Conservation (phyloP, 2,797 vertebrate genomes). For the Siniperca obscura region DNA sequence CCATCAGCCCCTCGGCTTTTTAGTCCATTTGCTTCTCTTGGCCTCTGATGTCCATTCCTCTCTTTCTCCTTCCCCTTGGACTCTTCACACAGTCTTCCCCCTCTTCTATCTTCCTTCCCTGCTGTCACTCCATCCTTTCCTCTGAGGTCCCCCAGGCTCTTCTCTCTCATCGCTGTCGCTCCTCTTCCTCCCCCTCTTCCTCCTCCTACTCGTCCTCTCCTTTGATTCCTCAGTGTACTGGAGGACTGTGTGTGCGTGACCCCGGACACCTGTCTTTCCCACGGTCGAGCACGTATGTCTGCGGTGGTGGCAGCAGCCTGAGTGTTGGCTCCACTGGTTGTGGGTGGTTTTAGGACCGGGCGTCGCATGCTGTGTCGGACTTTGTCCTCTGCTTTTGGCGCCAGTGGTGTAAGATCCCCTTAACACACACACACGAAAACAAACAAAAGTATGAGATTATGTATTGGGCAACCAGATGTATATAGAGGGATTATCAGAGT, state of each 20-base stretch:
- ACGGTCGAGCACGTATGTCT: slow-evolving; percentile 54
- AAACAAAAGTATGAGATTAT: slow-evolving; percentile 70
- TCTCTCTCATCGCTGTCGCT: slow-evolving; percentile 61
- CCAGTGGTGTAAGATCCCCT: slow-evolving; percentile 90
- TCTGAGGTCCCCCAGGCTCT: slow-evolving; percentile 53
- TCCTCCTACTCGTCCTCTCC: slow-evolving; percentile 56
- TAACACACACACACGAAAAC: slow-evolving; percentile 48
- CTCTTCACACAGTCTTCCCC: slow-evolving; percentile 76
- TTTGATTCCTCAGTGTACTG: slow-evolving; percentile 65
- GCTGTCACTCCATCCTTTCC: slow-evolving; percentile 53
- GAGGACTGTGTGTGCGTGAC: slow-evolving; percentile 75
- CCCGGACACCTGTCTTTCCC: slow-evolving; percentile 74
- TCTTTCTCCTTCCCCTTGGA: slow-evolving; percentile 79
- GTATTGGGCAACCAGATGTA: slow-evolving; percentile 66
- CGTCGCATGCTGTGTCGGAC: slow-evolving; percentile 88
- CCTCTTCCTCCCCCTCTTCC: slow-evolving; percentile 55
- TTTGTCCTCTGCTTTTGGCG: slow-evolving; percentile 89
- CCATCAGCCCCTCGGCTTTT: slow-evolving; percentile 55
- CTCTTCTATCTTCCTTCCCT: slow-evolving; percentile 73
- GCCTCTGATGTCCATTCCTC: slow-evolving; percentile 76
- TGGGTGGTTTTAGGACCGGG: slow-evolving; percentile 86
- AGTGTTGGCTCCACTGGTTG: slow-evolving; percentile 67
- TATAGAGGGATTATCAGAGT: slow-evolving; percentile 66
- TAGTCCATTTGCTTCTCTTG: slow-evolving; percentile 76
- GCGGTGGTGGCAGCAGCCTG: slow-evolving; percentile 49